Base-by-base conservation (phyloP, 2,888 invertebrate genomes). In the Nebria salina region DNA sequence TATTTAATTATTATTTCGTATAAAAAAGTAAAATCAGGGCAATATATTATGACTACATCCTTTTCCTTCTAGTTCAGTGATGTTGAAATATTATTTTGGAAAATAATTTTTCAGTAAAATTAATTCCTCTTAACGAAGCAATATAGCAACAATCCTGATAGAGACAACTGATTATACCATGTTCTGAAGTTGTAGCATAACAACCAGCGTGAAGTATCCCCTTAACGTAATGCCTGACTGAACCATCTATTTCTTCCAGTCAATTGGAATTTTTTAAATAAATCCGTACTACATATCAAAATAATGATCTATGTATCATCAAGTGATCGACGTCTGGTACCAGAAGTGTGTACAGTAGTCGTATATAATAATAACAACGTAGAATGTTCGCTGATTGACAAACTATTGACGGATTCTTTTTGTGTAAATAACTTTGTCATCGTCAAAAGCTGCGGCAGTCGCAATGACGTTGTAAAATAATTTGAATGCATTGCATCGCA, bases 401-500 rank as follows among this genome's bases (percentile, higher is more conserved):
- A 3, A 54, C 6, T 54, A 54, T 54, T 54, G 54, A 8, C 1
- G 64, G 65, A 13, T 75, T 20, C 76, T 43, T 68, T 68, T 20
- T 20, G 20, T 68, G 68, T 68, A 76, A 76, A 76, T 68, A 76
- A 68, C 20, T 34, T 54, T 20, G 68, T 26, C 68, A 26, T 68
- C 54, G 7, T 54, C 6, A 54, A 54, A 8, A 54, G 34, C 34
- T 3, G 54, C 13, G 13, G 11, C 54, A 54, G 5, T 34, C 34
- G 54, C 54, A 54, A 54, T 13, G 54, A 54, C 54, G 54, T 1
- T 54, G 20, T 76, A 43, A 75, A 75, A 68, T 68, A 76, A 43
- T 76, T 76, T 41, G 25, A 70, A 76, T 75, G 75, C 75, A 20
- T 20, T 1, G 75, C 75, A 15, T 64, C 75, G 20, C 54, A n/a